A percentile compares a stretch with the other conserved stretches of the same genome.
Evolutionary conservation across 2,888 invertebrate species (phyloP).

Genomic region (Drosophila meridionalis): DNA sequence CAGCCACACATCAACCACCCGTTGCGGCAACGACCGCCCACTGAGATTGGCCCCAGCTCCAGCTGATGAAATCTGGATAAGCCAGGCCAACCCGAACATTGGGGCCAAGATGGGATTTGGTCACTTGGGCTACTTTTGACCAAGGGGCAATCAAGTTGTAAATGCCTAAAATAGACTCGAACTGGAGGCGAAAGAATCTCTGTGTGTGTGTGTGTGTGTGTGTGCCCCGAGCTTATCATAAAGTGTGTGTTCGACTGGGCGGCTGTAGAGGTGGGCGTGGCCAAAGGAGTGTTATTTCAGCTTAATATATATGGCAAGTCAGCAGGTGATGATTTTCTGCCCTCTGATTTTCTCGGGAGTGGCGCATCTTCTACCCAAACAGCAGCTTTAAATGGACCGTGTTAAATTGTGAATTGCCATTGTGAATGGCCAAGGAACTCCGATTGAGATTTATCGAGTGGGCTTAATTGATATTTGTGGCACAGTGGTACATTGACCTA

Average conservation of each 20-base stretch:
- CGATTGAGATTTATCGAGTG: conserved; percentile 1
- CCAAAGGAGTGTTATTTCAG: conserved; percentile 50
- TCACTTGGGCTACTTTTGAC: conserved; percentile 51
- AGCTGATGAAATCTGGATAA: conserved; percentile 24
- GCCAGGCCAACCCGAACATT: neutral
- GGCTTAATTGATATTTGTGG: conserved; percentile 41
- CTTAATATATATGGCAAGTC: conserved; percentile 59
- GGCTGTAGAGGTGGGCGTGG: conserved; percentile 6
- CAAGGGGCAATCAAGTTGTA: conserved; percentile 65
- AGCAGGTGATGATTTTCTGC: conserved; percentile 68
- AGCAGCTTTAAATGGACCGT: conserved; percentile 18
- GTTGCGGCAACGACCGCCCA: conserved; percentile 49
- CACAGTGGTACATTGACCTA: neutral
- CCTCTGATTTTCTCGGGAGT: neutral
- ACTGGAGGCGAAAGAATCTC: conserved; percentile 8
- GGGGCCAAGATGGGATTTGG: neutral
- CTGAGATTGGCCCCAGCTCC: conserved; percentile 41
- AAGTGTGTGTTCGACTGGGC: conserved; percentile 1
- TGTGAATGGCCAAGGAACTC: conserved; percentile 5
- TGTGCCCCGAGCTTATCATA: conserved; percentile 30
- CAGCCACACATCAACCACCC: conserved; percentile 29
- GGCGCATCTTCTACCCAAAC: neutral
- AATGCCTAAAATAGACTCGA: conserved; percentile 68
- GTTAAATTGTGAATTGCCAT: conserved; percentile 7
- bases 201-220: neutral